These are phyloP conservation scores for Trematocara unimaculatum DNA, from an alignment of 2,113 vertebrate genomes.

Conservation along the genomic window DNA sequence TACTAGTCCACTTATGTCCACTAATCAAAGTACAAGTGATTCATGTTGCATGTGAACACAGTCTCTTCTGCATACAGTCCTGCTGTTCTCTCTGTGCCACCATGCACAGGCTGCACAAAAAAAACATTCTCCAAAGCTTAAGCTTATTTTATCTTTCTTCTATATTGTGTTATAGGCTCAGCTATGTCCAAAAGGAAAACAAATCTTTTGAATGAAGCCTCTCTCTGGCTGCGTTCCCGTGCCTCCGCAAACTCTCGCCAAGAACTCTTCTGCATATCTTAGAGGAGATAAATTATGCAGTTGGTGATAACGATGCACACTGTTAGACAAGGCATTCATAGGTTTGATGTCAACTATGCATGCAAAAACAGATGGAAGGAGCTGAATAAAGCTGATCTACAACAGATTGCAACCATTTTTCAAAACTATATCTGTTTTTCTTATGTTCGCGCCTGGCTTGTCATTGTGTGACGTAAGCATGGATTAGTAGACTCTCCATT, in stretches of 20 bases:
- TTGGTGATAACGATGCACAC: neutral
- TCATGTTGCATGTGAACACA: neutral
- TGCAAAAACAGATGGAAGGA: neutral
- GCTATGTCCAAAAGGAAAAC: neutral
- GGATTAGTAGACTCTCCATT: neutral
- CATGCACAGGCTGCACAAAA: neutral
- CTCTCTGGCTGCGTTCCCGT: neutral
- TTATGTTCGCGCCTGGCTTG: neutral
- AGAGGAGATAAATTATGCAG: neutral
- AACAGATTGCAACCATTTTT: neutral
- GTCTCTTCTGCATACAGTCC: neutral
- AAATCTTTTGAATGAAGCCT: neutral
- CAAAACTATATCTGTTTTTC: neutral
- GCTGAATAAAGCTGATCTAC: neutral
- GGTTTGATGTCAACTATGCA: neutral
- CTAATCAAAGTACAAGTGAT: neutral
- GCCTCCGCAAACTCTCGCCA: neutral
- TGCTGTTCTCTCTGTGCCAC: neutral
- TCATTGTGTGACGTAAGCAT: neutral
- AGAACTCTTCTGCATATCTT: neutral
- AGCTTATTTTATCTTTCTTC: neutral
- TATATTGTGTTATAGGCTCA: neutral
- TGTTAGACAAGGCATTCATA: neutral
- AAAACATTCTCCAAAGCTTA: neutral
- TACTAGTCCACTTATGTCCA: neutral